Evolutionary conservation across 2,888 invertebrate genomes (phyloP).

Genomic region (Pollenia labialis): DNA sequence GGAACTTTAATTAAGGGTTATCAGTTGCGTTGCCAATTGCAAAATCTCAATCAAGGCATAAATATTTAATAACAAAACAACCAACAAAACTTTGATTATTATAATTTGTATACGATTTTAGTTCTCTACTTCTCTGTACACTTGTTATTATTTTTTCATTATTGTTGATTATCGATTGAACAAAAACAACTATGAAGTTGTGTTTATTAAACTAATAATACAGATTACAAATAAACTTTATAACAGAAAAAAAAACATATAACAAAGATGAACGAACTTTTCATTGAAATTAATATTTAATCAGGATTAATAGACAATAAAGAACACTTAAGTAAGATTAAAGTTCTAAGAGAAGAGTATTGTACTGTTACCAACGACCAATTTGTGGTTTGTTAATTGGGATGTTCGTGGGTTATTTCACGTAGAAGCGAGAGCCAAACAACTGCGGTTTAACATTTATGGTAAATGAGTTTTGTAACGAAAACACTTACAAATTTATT

Average conservation of each 20-base stretch:
- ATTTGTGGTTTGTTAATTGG: conserved; percentile 31
- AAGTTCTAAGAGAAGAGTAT: conserved; percentile 4
- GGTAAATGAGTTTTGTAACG: conserved; percentile 48
- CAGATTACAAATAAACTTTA: conserved; percentile 51
- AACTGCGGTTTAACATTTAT: conserved; percentile 41
- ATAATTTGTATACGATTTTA: conserved; percentile 50
- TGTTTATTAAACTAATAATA: conserved; percentile 34
- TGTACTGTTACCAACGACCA: not conserved
- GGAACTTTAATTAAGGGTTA: conserved; percentile 66
- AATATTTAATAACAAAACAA: conserved; percentile 12
- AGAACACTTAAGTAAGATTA: not conserved
- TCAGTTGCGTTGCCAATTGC: conserved; percentile 63
- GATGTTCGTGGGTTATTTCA: not conserved
- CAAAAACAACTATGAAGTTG: not conserved
- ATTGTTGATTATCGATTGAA: conserved; percentile 54
- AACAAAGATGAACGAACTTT: conserved; percentile 65
- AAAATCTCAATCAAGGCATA: conserved; percentile 48
- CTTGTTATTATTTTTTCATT: conserved; percentile 50
- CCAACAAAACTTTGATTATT: conserved; percentile 52
- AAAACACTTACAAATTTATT: not conserved
- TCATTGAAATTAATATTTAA: conserved; percentile 57
- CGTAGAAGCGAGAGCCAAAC: not conserved
- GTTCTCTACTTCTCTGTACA: not conserved
- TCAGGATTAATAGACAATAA: conserved; percentile 38
- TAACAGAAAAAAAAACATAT: conserved; percentile 15